Base-by-base conservation (phyloP, 2,113 vertebrate species). In the Peucedramus taeniatus region DNA sequence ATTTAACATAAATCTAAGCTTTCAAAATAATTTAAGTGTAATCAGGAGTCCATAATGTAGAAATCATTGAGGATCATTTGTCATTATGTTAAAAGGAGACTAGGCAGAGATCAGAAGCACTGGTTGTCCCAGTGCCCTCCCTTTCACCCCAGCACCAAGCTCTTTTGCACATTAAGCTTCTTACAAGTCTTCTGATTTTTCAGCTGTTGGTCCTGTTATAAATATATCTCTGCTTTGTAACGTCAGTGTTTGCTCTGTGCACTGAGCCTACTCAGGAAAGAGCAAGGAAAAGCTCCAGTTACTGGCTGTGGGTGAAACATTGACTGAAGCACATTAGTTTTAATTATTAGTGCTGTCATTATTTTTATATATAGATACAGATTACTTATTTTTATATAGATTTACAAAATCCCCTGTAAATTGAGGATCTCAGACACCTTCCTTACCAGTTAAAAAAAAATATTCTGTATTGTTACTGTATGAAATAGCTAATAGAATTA, bases 131-230 rank as follows among this genome's bases (percentile, higher is more conserved):
- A 95, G 72, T 97, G 94, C 89, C 94, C 96, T 96, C 69, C 23
- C 69, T 84, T 94, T 97, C 94, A 94, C 95, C 95, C 89, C 83
- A 76, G 49, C 92, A 89, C 84, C 92, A 92, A 92, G 94, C 88
- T 89, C 77, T 94, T 24, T 76, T 91, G 77, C 88, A 89, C 74
- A 54, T 87, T 96, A 97, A 96, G 92, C 96, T 96, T 94, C 96
- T 96, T 96, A 95, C 15, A 69, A 89, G 74, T 80, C 92, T 76
- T 93, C 81, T 63, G 77, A 87, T 87, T 92, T 96, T 93, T 90
- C 86, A 94, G 90, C 86, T 91, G 31, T 47, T 89, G 83, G 83
- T 93, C 19, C 35, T 69, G 65, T 87, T 91, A 83, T 28, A 94
- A 94, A 95, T 82, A 75, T 35, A 39, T 83, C 65, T 93, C 49